Conservation (phyloP, 2,888 invertebrate genomes). For the Urechis unicinctus region DNA sequence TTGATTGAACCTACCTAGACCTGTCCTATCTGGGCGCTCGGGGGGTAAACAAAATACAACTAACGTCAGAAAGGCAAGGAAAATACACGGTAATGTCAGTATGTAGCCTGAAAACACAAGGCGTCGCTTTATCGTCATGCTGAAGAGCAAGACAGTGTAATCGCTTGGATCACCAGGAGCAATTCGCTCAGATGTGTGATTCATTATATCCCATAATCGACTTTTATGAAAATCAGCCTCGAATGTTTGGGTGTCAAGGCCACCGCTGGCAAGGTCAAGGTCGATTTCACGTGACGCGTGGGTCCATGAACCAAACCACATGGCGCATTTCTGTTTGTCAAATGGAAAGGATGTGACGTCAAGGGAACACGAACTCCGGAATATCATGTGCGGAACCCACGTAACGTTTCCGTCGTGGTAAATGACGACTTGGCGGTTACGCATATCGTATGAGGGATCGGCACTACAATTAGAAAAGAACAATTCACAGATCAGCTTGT, state of each 20-base stretch:
- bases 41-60: not conserved
- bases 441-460: constrained; percentile 9
- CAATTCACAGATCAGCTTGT: no score
- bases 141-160: not conserved
- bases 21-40: not conserved
- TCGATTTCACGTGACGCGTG: constrained; percentile 13
- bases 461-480: constrained; percentile 8
- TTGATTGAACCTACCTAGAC: not conserved
- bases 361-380: constrained; percentile 19
- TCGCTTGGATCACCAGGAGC: not conserved
- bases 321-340: constrained; percentile 16
- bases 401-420: constrained; percentile 10
- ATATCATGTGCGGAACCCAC: constrained; percentile 20
- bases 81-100: not conserved
- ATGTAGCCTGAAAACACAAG: not conserved
- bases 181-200: not conserved
- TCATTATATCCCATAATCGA: not conserved
- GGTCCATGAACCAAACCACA: constrained; percentile 23
- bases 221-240: not conserved
- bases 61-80: not conserved
- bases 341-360: constrained; percentile 21
- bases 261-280: constrained; percentile 5
- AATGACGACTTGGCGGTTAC: constrained; percentile 13
- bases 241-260: not conserved
- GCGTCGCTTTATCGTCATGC: not conserved